These are phyloP conservation scores for Sminthurides bifidus DNA, from an alignment of 1,140 invertebrate genomes.

Conservation along the genomic window DNA sequence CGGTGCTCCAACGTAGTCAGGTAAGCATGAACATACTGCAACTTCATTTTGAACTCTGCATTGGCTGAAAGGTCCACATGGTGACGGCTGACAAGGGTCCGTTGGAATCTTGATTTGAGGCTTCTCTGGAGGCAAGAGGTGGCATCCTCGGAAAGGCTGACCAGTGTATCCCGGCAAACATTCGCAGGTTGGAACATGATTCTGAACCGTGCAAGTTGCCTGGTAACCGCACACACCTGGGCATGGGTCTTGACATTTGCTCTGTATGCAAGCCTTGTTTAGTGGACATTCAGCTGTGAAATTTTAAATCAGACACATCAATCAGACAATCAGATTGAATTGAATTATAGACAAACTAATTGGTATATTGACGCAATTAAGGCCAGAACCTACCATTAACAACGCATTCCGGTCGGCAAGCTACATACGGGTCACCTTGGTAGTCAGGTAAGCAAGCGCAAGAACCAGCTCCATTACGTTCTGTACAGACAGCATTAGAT, in stretches of 20 bases:
- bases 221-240: slow-evolving; percentile 36
- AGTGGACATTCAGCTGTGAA: slow-evolving; percentile 54
- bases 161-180: slow-evolving; percentile 79
- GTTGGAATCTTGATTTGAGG: slow-evolving; percentile 59
- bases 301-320: no score
- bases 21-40: slow-evolving; percentile 43
- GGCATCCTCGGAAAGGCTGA: slow-evolving; percentile 43
- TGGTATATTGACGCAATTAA: no score
- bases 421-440: slow-evolving; percentile 30
- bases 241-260: slow-evolving; percentile 48
- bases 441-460: slow-evolving; percentile 46
- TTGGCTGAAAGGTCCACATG: slow-evolving; percentile 47
- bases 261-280: slow-evolving; percentile 32
- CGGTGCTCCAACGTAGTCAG: slow-evolving; percentile 43
- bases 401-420: slow-evolving; percentile 16
- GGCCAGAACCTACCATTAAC: slow-evolving; percentile 40
- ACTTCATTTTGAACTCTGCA: slow-evolving; percentile 38
- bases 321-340: no score
- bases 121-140: slow-evolving; percentile 51
- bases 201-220: slow-evolving; percentile 39
- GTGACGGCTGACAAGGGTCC: slow-evolving; percentile 32
- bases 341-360: no score
- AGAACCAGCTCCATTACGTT: slow-evolving; percentile 39
- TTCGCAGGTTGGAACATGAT: slow-evolving; percentile 46
- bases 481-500: slow-evolving; percentile 46